Evolutionary conservation across 2,113 vertebrate species (phyloP).

Genomic region (Rattus rattus): DNA sequence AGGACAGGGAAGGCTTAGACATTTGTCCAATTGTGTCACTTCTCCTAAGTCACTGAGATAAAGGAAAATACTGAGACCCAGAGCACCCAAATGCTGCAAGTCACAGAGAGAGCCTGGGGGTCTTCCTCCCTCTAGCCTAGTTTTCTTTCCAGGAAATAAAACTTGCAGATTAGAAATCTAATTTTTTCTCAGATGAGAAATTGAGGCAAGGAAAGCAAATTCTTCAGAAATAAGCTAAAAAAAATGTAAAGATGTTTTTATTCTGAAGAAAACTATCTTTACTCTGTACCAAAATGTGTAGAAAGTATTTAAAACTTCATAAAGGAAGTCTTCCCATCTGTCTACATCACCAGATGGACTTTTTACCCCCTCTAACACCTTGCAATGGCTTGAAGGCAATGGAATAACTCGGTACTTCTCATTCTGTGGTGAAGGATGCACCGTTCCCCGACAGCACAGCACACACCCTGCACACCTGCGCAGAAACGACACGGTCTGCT

Average conservation of each 20-base stretch:
- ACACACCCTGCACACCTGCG: neutral
- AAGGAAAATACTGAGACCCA: neutral
- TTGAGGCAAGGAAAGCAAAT: neutral
- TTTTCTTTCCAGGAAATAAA: neutral
- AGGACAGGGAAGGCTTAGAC: neutral
- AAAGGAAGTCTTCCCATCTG: neutral
- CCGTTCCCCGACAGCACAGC: neutral
- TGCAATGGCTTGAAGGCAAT: constrained; percentile 20
- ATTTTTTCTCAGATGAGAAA: neutral
- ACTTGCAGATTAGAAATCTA: neutral
- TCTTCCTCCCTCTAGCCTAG: neutral
- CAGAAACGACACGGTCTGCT: neutral
- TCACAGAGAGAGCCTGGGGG: neutral
- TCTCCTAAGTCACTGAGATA: neutral
- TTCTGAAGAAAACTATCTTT: neutral
- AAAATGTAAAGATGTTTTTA: neutral
- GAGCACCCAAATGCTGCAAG: neutral
- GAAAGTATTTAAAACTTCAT: neutral
- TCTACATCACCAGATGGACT: neutral
- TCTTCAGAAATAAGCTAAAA: neutral
- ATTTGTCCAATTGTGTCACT: neutral
- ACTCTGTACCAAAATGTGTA: neutral
- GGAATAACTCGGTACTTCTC: neutral
- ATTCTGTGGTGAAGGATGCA: neutral
- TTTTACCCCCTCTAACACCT: neutral